Conservation (phyloP, 1,140 invertebrate species). For the Drosophila willistoni region DNA sequence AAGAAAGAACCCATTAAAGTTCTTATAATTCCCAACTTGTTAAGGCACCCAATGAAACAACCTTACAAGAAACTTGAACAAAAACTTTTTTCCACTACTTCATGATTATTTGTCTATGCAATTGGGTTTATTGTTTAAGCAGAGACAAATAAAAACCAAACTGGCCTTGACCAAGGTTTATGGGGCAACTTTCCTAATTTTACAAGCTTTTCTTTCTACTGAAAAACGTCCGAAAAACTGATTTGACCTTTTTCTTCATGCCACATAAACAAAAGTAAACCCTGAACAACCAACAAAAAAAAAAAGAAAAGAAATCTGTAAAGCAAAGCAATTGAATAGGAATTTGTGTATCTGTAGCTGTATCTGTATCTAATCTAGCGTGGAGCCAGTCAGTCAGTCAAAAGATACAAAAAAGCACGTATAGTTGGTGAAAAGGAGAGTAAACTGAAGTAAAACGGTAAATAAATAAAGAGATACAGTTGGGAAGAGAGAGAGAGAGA, state of each 20-base stretch:
- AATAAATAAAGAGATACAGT: conserved; percentile 61
- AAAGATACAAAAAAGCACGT: conserved; percentile 61
- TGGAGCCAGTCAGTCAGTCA: conserved; percentile 34
- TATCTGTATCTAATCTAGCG: conserved; percentile 75
- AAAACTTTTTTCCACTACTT: not conserved
- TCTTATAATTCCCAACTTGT: conserved; percentile 6
- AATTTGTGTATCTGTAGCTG: conserved; percentile 69
- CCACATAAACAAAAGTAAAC: conserved; percentile 13
- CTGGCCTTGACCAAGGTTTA: conserved; percentile 10
- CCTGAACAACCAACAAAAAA: not conserved
- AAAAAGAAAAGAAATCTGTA: conserved; percentile 34
- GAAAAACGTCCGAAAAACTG: conserved; percentile 12
- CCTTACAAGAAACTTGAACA: not conserved
- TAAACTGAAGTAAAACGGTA: conserved; percentile 68
- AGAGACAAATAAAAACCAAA: not conserved
- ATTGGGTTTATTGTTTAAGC: conserved; percentile 1
- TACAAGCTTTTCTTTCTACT: conserved; percentile 4
- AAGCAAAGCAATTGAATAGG: conserved; percentile 60
- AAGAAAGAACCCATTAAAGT: not conserved
- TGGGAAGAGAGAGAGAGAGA: not conserved
- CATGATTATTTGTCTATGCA: conserved; percentile 4
- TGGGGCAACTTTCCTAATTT: conserved; percentile 9
- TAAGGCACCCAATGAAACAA: not conserved
- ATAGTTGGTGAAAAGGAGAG: conserved; percentile 72
- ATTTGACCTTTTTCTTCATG: conserved; percentile 11